Evolutionary conservation across 64 coral and sea anemone species (phyloP).

Genomic region (Astreopora myriophthalma): DNA sequence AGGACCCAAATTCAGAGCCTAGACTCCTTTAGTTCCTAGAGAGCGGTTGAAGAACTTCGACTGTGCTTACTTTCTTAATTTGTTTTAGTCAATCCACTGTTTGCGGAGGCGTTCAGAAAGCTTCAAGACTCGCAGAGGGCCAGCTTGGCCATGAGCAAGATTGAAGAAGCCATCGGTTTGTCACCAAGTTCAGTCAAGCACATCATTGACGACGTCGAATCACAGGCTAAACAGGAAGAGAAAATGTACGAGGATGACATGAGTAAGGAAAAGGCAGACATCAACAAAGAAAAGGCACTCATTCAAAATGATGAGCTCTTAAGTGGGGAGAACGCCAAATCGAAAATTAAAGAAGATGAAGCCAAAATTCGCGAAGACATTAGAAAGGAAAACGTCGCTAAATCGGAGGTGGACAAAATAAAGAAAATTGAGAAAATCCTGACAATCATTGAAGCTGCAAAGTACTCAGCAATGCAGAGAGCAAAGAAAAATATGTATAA

Average conservation of each 20-base stretch:
- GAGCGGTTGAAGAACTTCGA: neutral
- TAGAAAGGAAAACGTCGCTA: constrained; percentile 74
- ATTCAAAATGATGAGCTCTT: constrained; percentile 9
- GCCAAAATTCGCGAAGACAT: constrained; percentile 76
- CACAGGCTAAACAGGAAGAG: constrained; percentile 45
- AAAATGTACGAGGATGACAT: constrained; percentile 37
- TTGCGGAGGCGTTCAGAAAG: constrained; percentile 37
- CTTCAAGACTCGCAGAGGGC: constrained; percentile 49
- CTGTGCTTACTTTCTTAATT: neutral
- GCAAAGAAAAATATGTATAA: constrained; percentile 67
- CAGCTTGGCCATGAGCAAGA: constrained; percentile 49
- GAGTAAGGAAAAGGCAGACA: constrained; percentile 35
- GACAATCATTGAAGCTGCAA: constrained; percentile 85
- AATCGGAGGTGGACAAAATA: constrained; percentile 75
- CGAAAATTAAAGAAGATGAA: constrained; percentile 75
- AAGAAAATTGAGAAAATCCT: constrained; percentile 91
- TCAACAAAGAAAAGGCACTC: constrained; percentile 45
- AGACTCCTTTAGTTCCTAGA: neutral
- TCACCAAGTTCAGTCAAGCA: constrained; percentile 58
- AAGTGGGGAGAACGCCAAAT: neutral
- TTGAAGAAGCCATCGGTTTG: constrained; percentile 63
- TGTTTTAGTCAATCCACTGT: constrained; percentile 51
- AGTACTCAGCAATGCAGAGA: constrained; percentile 81
- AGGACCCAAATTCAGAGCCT: neutral
- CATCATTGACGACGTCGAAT: constrained; percentile 61